phyloP scores from a whole-genome alignment of 2,797 vertebrate genomes.

The Epinephelus awoara region DNA sequence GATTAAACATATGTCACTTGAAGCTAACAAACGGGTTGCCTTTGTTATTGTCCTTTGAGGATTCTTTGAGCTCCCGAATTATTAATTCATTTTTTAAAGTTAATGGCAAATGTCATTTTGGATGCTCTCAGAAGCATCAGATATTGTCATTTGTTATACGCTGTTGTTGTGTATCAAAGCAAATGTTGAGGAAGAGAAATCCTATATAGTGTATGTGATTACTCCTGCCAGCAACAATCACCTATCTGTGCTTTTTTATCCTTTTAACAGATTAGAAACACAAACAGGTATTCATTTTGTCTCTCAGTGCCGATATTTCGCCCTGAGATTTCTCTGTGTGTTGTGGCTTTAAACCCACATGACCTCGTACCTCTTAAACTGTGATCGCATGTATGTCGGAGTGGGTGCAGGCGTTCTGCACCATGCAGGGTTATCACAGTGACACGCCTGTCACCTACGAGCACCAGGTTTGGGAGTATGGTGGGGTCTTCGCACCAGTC shows the following conservation, averaged over 20 bases:
- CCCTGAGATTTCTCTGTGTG: slow-evolving; percentile 32
- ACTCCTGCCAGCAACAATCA: slow-evolving; percentile 55
- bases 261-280: slow-evolving; percentile 54
- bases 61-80: slow-evolving; percentile 75
- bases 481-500: slow-evolving; percentile 76
- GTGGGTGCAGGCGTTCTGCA: slow-evolving; percentile 55
- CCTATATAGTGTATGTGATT: slow-evolving; percentile 46
- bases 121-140: slow-evolving; percentile 77
- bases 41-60: slow-evolving; percentile 84
- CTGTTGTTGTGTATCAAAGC: slow-evolving; percentile 75
- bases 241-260: slow-evolving; percentile 32
- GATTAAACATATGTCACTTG: slow-evolving; percentile 85
- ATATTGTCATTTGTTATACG: slow-evolving; percentile 69
- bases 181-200: slow-evolving; percentile 67
- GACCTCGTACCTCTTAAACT: slow-evolving; percentile 65
- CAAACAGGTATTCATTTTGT: slow-evolving; percentile 62
- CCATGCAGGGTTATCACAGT: slow-evolving; percentile 77
- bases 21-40: slow-evolving; percentile 71
- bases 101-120: slow-evolving; percentile 80
- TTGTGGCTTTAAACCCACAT: slow-evolving; percentile 56
- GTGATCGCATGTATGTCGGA: slow-evolving; percentile 67
- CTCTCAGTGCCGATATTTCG: slow-evolving; percentile 41
- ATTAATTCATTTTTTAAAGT: slow-evolving; percentile 80
- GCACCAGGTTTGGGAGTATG: slow-evolving; percentile 62
- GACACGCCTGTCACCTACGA: slow-evolving; percentile 81